Evolutionary conservation across 1,140 invertebrate genomes (phyloP).

Genomic region (Papilio xuthus): DNA sequence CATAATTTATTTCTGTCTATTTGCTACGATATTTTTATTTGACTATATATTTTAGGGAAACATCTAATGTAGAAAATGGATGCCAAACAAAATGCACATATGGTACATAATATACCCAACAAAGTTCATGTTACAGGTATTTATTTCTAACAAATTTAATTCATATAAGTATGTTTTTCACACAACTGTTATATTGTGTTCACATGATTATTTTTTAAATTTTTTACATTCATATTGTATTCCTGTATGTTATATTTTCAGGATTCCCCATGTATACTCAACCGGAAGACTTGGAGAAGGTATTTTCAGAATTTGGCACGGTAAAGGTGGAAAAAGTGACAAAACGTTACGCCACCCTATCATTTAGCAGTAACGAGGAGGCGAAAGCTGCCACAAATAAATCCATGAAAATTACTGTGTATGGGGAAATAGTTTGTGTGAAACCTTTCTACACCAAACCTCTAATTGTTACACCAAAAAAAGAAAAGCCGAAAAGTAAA

Average conservation of each 20-base stretch:
- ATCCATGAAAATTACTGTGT: slow-evolving; percentile 50
- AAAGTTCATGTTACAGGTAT: slow-evolving; percentile 38
- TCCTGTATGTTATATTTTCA: slow-evolving; percentile 41
- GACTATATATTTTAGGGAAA: slow-evolving; percentile 43
- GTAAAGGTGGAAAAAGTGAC: slow-evolving; percentile 49
- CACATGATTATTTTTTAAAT: not conserved
- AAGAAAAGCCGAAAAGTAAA: slow-evolving; percentile 41
- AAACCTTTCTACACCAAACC: slow-evolving; percentile 41
- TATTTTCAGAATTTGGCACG: slow-evolving; percentile 53
- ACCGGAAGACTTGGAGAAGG: slow-evolving; percentile 52
- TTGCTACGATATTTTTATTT: too few relatives aligned
- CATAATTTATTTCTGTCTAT: not conserved
- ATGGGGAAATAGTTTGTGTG: slow-evolving; percentile 56
- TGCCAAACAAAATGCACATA: slow-evolving; percentile 26
- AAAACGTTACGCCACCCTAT: slow-evolving; percentile 46
- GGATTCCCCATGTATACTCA: slow-evolving; percentile 60
- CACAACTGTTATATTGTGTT: not conserved
- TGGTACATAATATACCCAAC: not conserved
- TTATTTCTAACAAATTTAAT: not conserved
- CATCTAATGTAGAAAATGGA: slow-evolving; percentile 58
- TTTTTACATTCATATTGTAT: not conserved
- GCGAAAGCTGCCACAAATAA: slow-evolving; percentile 47
- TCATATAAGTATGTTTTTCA: too few relatives aligned
- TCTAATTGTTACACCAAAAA: slow-evolving; percentile 45
- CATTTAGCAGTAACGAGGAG: slow-evolving; percentile 43